Evolutionary conservation across 1,140 invertebrate species (phyloP), one percentile per base, ranked within the genome.

Genomic region (Idris sp.): DNA sequence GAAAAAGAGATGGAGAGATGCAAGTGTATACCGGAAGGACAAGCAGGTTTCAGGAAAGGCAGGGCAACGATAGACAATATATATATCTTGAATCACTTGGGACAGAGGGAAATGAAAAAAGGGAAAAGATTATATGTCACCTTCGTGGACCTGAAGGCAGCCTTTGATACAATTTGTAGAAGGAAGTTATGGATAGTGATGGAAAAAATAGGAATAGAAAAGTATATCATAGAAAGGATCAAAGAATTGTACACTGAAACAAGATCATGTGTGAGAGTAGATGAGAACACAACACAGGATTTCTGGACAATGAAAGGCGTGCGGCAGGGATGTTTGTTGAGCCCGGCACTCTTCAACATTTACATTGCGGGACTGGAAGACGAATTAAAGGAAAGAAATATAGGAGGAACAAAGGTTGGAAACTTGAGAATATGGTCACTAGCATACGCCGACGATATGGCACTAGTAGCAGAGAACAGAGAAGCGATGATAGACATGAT

Each of bases 101-200:
- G 22, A 11, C 40, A 43, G 40, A 11, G 2, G 10, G 18, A 2
- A 11, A 43, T 25, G 13, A 43, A 11, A 11, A 26, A 26, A 11
- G 40, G 40, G 10, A 43, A 22, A 10, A 25, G 11, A 5, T 4
- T 35, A 4, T 35, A 35, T 8, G 2, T 13, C 1, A 8, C 8
- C 10, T 35, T 35, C 15, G 13, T 43, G 2, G 40, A 43, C 8
- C 19, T 43, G 8, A 43, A 22, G 8, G 40, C 40, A 16, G 40
- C 18, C 1, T 43, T 43, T 25, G 40, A 43, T 43, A 43, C 40
- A 6, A 11, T 43, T 5, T 25, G 13, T 43, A 43, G 40, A 18
- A 6, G 11, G 10, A 43, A 43, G 40, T 5, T 43, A 10, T 43
- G 40, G 40, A n/a, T 10, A 13, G 19, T 43, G 2, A 25, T 43